Conservation (phyloP, 2,888 invertebrate species). For the Orthosia gracilis region DNA sequence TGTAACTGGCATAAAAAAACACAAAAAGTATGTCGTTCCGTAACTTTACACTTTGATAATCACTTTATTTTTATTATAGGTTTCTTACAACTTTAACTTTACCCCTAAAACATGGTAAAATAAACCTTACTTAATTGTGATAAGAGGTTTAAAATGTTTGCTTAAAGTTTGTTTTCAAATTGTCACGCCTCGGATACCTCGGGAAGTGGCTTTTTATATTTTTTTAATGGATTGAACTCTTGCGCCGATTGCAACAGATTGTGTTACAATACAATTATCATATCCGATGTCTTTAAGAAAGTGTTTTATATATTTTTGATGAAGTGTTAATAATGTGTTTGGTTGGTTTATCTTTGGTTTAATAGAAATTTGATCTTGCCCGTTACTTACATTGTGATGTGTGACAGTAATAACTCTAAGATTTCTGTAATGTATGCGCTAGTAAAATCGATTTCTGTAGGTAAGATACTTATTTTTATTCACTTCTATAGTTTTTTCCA, state of each 20-base stretch:
- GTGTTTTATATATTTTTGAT: constrained; percentile 37
- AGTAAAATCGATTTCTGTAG: too few relatives aligned
- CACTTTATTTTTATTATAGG: constrained; percentile 60
- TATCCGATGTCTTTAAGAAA: constrained; percentile 50
- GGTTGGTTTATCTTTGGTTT: constrained; percentile 1
- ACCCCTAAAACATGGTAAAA: neutral
- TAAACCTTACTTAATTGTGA: neutral
- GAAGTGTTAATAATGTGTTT: neutral
- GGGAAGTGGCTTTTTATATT: constrained; percentile 70
- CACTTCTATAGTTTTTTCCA: too few relatives aligned
- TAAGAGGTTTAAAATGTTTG: neutral
- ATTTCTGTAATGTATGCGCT: too few relatives aligned
- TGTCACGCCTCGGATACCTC: constrained; percentile 54
- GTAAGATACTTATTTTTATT: too few relatives aligned
- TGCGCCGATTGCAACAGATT: constrained; percentile 70
- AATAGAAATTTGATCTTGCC: too few relatives aligned
- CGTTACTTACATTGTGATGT: too few relatives aligned
- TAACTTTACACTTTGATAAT: constrained; percentile 63
- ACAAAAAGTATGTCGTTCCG: constrained; percentile 44
- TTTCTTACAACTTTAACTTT: constrained; percentile 32
- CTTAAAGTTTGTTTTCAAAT: constrained; percentile 17
- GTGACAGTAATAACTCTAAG: too few relatives aligned
- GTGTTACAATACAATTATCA: constrained; percentile 68
- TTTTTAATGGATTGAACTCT: constrained; percentile 65
- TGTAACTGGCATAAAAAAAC: constrained; percentile 48